A percentile compares a stretch with the other conserved stretches of the same genome.
Conservation (phyloP, 2,888 invertebrate genomes). For the Phyllotreta cruciferae region DNA sequence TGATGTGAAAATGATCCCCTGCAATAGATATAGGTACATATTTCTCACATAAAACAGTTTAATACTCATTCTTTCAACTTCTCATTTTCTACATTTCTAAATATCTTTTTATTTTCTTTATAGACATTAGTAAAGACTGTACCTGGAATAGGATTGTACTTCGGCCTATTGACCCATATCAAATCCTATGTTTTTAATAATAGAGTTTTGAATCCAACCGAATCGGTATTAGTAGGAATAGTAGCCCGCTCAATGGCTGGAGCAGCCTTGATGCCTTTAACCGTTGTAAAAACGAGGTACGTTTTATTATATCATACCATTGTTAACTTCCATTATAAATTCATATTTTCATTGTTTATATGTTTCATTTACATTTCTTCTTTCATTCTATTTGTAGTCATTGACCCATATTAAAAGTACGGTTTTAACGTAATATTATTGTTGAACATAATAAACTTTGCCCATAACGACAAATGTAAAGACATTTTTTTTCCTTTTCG, state of each 20-base stretch:
- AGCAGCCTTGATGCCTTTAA: conserved; percentile 28
- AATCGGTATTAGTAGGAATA: conserved; percentile 26
- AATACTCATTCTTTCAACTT: too few relatives aligned
- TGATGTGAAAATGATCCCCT: too few relatives aligned
- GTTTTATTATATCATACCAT: neutral
- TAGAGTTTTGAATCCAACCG: conserved; percentile 11
- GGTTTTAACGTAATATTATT: too few relatives aligned
- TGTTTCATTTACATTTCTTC: too few relatives aligned
- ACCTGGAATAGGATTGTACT: conserved; percentile 31
- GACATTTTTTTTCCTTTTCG: neutral
- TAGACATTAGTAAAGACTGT: conserved; percentile 26
- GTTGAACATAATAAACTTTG: neutral
- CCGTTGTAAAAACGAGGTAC: conserved; percentile 32
- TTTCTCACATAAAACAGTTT: too few relatives aligned
- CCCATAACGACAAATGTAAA: neutral
- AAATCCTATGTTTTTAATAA: conserved; percentile 20
- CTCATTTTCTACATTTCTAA: too few relatives aligned
- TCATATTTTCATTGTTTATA: too few relatives aligned
- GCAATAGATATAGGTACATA: too few relatives aligned
- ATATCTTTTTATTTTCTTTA: conserved; percentile 7
- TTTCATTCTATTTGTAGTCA: too few relatives aligned
- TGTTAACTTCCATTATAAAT: neutral
- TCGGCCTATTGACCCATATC: conserved; percentile 21
- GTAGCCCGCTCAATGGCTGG: conserved; percentile 25
- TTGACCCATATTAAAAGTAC: too few relatives aligned